A percentile compares a stretch with the other conserved stretches of the same genome.
These are phyloP conservation scores for Brachyalestes nurse DNA, from an alignment of 2,797 vertebrate genomes.

Conservation along the genomic window DNA sequence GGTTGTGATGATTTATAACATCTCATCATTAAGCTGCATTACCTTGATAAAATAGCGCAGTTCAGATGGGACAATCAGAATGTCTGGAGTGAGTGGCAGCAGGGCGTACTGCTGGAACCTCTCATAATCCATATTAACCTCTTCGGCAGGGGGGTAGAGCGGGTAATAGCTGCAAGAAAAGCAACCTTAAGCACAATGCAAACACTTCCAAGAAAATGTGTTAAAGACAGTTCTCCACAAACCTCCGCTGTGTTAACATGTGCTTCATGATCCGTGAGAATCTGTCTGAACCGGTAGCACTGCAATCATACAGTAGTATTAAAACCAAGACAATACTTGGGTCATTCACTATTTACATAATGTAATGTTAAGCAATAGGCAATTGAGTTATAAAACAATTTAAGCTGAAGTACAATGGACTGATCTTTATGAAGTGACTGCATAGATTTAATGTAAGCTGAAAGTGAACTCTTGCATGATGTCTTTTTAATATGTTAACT, in stretches of 20 bases:
- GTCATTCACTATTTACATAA: background rate
- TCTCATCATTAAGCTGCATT: background rate
- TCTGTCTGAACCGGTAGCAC: slow-evolving; percentile 82
- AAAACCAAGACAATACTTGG: background rate
- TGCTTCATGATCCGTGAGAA: slow-evolving; percentile 91
- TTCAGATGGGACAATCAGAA: slow-evolving; percentile 89
- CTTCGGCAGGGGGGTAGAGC: slow-evolving; percentile 89
- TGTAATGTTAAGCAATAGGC: too few relatives aligned
- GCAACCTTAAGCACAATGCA: background rate
- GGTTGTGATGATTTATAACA: too few relatives aligned
- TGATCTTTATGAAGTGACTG: too few relatives aligned
- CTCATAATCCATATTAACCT: slow-evolving; percentile 88
- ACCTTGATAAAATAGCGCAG: slow-evolving; percentile 95
- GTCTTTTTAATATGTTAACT: too few relatives aligned
- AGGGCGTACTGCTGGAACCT: slow-evolving; percentile 74
- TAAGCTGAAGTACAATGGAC: too few relatives aligned
- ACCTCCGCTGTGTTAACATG: slow-evolving; percentile 91
- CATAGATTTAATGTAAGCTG: too few relatives aligned
- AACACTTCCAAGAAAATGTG: background rate
- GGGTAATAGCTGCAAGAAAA: slow-evolving; percentile 86
- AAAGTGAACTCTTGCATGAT: too few relatives aligned
- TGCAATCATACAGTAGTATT: slow-evolving; percentile 61
- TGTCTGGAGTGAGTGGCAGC: slow-evolving; percentile 84
- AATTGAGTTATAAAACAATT: too few relatives aligned
- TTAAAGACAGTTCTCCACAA: slow-evolving; percentile 28